A percentile compares a stretch with the other conserved stretches of the same genome.
These are phyloP conservation scores for Orestias chungarensis DNA, from an alignment of 2,797 vertebrate genomes.

Conservation along the genomic window DNA sequence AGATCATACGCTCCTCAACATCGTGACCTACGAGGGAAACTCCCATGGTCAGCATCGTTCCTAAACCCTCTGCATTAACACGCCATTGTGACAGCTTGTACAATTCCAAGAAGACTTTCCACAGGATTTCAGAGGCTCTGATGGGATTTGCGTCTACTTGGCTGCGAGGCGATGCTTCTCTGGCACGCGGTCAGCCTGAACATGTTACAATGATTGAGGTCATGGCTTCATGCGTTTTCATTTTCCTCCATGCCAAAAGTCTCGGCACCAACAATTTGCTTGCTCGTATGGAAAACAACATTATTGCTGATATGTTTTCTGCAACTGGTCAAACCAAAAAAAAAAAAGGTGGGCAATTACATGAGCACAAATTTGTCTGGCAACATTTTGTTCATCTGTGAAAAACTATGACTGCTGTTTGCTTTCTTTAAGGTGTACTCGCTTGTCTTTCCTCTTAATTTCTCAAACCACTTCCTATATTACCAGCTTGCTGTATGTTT, in stretches of 20 bases:
- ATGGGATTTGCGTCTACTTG: neutral
- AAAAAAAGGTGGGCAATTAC: neutral
- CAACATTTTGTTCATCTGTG: neutral
- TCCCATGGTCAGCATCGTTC: neutral
- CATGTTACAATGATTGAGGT: neutral
- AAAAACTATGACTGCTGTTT: neutral
- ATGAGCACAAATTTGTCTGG: neutral
- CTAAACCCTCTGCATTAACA: neutral
- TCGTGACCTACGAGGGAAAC: slow-evolving; percentile 23
- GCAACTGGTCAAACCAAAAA: neutral
- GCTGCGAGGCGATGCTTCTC: neutral
- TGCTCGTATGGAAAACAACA: neutral
- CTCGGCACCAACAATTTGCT: neutral
- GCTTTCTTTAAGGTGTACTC: neutral
- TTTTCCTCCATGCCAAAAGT: neutral
- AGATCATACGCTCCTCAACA: slow-evolving; percentile 26
- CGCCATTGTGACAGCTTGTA: neutral
- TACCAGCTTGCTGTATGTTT: neutral
- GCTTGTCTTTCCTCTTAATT: neutral
- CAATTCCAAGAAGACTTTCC: neutral
- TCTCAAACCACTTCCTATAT: neutral
- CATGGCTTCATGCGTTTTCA: neutral
- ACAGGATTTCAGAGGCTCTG: neutral
- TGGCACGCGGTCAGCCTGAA: neutral
- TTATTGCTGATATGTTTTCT: too few species aligned